Base-by-base conservation (phyloP, 2,888 invertebrate species). In the Steinernema scapterisci region DNA sequence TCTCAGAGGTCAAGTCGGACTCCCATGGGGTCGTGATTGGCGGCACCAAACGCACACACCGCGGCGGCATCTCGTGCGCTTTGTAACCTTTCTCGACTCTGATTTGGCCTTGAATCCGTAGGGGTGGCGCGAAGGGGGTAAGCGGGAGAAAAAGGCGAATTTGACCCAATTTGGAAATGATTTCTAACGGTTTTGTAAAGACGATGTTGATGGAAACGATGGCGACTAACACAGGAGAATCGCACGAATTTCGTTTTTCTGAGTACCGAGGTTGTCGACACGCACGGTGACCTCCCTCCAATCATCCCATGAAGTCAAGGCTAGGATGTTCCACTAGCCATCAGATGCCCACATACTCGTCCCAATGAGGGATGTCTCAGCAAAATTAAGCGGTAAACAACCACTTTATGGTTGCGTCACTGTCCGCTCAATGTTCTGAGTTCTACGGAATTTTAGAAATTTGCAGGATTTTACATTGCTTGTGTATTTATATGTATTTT, bases 251-350 rank as follows among this genome's bases (percentile, higher is more conserved):
- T 54, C 21, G 6, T 54, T 54, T 54, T 54, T 54, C 5, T 11
- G 25, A 63, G 63, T 63, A 31, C 63, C 63, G 31, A 63, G 63
- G 63, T 63, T 63, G 63, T 63, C 63, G 63, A 63, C 63, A 63
- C 63, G 63, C 48, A 19, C n/a, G 48, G 19, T 13, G 48, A 48
- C 48, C 48, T 48, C 48, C 48, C 48, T 48, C 48, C 48, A 16
- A 13, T 3, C 9, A 38, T 48, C 13, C 48, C 7, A 48, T 5
- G 48, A 19, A 48, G 3, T 48, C 48, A 48, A 3, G 48, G 48
- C 48, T 48, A 38, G 5, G 38, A 38, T 38, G 38, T 38, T 9
- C 38, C 38, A 38, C 38, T 9, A 38, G 9, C 38, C 38, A 9
- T 3, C 5, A 38, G 9, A 38, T 9, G 9, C 38, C 3, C 38